Evolutionary conservation across 2,797 vertebrate species (phyloP).

Genomic region (Chiroxiphia lanceolata): DNA sequence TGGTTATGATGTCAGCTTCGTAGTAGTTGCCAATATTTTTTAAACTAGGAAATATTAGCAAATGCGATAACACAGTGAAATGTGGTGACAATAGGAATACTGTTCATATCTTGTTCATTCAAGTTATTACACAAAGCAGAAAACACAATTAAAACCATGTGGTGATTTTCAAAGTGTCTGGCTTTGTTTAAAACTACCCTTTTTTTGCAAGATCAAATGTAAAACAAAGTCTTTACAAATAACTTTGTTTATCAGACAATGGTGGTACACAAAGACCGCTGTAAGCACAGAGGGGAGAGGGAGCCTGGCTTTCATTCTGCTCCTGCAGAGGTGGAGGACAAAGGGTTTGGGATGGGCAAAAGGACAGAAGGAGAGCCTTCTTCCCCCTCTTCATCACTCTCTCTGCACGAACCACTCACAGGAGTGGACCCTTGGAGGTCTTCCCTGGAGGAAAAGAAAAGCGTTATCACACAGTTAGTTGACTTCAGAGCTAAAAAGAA

Average conservation of each 20-base stretch:
- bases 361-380: not conserved
- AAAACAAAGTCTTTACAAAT: constrained; percentile 78
- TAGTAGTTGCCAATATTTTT: constrained; percentile 48
- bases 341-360: not conserved
- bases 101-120: constrained; percentile 74
- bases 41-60: constrained; percentile 67
- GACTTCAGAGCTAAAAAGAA: constrained; percentile 22
- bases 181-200: constrained; percentile 75
- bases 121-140: constrained; percentile 72
- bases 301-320: not conserved
- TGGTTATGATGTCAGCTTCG: not conserved
- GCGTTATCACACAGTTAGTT: constrained; percentile 4
- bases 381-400: not conserved
- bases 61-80: constrained; percentile 64
- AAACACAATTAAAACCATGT: constrained; percentile 75
- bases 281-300: constrained; percentile 52
- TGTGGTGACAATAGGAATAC: constrained; percentile 62
- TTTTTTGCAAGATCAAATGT: constrained; percentile 79
- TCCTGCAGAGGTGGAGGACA: not conserved
- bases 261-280: constrained; percentile 67
- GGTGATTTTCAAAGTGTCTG: constrained; percentile 75
- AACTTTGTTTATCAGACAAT: constrained; percentile 76
- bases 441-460: not conserved
- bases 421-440: not conserved
- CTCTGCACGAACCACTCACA: not conserved